Conservation (phyloP, 1,140 invertebrate genomes). For the Battus philenor region DNA sequence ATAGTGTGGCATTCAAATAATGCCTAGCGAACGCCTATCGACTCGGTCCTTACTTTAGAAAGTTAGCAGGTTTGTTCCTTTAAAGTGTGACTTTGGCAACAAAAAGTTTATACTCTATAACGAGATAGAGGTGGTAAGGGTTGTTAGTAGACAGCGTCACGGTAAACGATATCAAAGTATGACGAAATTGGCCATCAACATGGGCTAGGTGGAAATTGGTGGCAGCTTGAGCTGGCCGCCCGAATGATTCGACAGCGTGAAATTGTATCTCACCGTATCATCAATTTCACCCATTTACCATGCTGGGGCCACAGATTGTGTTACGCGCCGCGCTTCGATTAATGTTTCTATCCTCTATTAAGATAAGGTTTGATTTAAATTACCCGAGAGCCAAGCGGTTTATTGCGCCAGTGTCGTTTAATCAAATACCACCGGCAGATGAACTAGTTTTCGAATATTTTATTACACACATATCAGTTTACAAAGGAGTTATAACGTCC, state of each 20-base stretch:
- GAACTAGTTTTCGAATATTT: too few species aligned
- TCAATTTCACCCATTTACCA: conserved; percentile 16
- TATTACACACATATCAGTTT: background rate
- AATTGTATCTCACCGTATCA: conserved; percentile 28
- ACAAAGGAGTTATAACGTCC: too few species aligned
- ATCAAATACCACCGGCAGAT: too few species aligned
- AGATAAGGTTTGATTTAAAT: conserved; percentile 13
- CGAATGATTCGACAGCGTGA: conserved; percentile 39
- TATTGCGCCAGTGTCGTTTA: too few species aligned
- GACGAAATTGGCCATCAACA: conserved; percentile 29
- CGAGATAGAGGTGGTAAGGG: too few species aligned
- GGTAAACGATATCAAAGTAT: conserved; percentile 26
- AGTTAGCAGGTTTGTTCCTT: too few species aligned
- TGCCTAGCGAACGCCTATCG: too few species aligned
- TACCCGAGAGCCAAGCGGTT: background rate
- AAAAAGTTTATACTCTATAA: too few species aligned
- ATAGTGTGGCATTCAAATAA: too few species aligned
- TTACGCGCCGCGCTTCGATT: conserved; percentile 9
- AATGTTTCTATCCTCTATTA: conserved; percentile 3
- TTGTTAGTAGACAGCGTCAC: too few species aligned
- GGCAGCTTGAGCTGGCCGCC: conserved; percentile 24
- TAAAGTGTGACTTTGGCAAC: too few species aligned
- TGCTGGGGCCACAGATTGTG: conserved; percentile 8
- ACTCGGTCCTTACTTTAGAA: too few species aligned
- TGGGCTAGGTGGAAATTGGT: conserved; percentile 30